These are phyloP conservation scores for Trachelus tabidus DNA, from an alignment of 2,888 invertebrate species.

Conservation along the genomic window DNA sequence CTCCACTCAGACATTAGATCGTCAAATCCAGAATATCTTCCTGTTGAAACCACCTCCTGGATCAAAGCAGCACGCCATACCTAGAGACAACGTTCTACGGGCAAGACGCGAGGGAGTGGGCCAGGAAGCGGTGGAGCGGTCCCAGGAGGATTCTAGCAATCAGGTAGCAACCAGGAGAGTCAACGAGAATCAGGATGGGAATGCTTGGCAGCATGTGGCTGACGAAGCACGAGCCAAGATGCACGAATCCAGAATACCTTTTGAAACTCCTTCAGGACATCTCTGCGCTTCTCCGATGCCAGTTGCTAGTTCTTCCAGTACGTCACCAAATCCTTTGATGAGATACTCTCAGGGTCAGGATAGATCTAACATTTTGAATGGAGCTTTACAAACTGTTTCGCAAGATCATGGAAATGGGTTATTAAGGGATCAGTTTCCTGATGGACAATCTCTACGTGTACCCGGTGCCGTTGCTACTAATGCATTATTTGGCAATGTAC, in stretches of 20 bases:
- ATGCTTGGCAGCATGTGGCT: background rate
- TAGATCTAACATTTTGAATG: background rate
- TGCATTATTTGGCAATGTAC: background rate
- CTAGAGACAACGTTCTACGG: conserved; percentile 8
- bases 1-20: conserved; percentile 20
- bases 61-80: conserved; percentile 16
- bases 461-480: background rate
- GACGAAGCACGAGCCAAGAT: background rate
- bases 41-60: conserved; percentile 21
- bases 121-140: background rate
- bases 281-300: background rate
- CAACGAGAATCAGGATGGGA: background rate
- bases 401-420: background rate
- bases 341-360: background rate
- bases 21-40: conserved; percentile 21
- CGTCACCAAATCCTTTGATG: background rate
- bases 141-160: background rate
- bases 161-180: background rate
- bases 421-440: background rate
- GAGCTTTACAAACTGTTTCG: background rate
- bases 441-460: background rate
- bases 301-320: background rate
- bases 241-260: background rate
- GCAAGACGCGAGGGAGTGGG: background rate
- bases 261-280: background rate